Percentiles rank a stretch among this genome's conserved stretches.
Evolutionary conservation across 2,113 vertebrate genomes (phyloP).

Genomic region (Lichenostomus cassidix): DNA sequence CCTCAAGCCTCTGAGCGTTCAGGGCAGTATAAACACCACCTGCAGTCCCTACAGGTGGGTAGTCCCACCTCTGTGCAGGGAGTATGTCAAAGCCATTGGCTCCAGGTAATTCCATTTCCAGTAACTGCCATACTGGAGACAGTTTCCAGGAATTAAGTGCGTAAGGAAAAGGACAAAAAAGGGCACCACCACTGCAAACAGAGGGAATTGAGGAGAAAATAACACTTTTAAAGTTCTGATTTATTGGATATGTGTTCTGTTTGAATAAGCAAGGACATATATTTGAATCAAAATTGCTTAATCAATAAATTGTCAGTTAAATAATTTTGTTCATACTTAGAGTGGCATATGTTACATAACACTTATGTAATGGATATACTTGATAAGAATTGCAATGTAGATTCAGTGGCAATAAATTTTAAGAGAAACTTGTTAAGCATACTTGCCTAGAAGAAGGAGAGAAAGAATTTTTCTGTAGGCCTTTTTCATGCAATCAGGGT

Average conservation of each 20-base stretch:
- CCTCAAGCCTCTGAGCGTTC: background rate
- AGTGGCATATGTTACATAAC: background rate
- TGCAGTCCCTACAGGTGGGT: constrained; percentile 10
- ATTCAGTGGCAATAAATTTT: background rate
- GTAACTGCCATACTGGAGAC: background rate
- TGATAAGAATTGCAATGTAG: background rate
- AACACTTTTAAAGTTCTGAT: background rate
- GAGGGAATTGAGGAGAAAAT: background rate
- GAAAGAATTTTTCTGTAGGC: background rate
- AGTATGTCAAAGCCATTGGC: background rate
- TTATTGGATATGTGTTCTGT: background rate
- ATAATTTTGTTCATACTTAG: background rate
- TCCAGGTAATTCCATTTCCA: background rate
- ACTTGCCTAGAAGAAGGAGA: background rate
- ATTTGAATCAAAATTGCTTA: background rate
- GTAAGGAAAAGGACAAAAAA: background rate
- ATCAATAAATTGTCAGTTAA: background rate
- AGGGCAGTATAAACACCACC: background rate
- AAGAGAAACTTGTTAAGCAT: background rate
- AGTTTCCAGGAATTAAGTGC: background rate
- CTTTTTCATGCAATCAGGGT: background rate
- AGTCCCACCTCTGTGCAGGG: background rate
- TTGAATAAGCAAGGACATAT: background rate
- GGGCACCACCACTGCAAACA: background rate
- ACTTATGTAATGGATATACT: background rate